Conservation (phyloP, 1,140 invertebrate species). For the Sinella curviseta region DNA sequence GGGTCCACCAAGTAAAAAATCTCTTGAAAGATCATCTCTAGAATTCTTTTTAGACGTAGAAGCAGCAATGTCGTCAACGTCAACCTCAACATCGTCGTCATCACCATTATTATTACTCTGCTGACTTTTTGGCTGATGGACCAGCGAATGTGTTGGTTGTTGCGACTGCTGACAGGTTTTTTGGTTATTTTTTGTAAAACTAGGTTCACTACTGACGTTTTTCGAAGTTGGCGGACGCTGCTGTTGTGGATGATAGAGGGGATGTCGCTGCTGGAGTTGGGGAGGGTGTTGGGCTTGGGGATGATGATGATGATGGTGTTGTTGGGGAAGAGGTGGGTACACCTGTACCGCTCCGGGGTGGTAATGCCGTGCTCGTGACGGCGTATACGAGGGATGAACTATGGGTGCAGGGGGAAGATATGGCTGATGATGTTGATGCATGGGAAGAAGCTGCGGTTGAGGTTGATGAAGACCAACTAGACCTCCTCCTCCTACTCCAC, state of each 20-base stretch:
- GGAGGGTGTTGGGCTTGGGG: neutral
- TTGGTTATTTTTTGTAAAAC: neutral
- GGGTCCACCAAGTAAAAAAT: neutral
- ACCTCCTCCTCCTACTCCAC: neutral
- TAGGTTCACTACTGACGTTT: conserved; percentile 12
- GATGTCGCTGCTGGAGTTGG: neutral
- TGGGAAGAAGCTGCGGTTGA: conserved; percentile 17
- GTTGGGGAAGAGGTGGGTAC: neutral
- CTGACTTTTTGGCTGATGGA: conserved; percentile 7
- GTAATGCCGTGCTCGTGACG: neutral
- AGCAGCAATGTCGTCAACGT: neutral
- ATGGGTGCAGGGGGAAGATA: neutral
- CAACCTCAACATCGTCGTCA: conserved; percentile 5
- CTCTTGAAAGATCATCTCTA: conserved; percentile 14
- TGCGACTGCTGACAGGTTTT: neutral
- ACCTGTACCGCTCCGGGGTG: neutral
- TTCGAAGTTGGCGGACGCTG: neutral
- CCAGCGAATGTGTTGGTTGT: neutral
- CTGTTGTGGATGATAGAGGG: neutral
- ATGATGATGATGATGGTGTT: too few species aligned
- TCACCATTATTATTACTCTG: neutral
- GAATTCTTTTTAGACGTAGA: neutral
- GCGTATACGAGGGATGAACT: neutral
- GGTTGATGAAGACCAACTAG: neutral
- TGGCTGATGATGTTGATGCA: neutral